phyloP scores from a whole-genome alignment of 2,888 invertebrate genomes.

The Diachrysia chrysitis region DNA sequence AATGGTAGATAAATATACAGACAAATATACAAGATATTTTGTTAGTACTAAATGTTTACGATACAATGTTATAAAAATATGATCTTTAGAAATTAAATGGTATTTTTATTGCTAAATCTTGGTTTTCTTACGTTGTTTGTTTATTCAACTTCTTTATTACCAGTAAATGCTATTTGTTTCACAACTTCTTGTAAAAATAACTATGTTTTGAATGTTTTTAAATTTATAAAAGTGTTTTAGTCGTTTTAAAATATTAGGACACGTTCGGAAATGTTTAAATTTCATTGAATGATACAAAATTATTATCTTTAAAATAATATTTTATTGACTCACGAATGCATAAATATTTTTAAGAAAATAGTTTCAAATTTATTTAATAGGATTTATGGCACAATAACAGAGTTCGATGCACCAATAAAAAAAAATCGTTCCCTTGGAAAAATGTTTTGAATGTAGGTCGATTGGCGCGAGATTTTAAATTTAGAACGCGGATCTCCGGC shows the following conservation, averaged over 20 bases:
- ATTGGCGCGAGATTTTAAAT: slow-evolving; percentile 68
- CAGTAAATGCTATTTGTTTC: slow-evolving; percentile 12
- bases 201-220: neutral
- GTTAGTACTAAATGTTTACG: neutral
- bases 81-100: neutral
- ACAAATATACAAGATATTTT: neutral
- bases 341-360: neutral
- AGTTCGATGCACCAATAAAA: slow-evolving; percentile 47
- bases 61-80: neutral
- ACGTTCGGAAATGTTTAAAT: neutral
- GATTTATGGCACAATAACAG: slow-evolving; percentile 26
- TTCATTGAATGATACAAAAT: neutral
- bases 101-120: neutral
- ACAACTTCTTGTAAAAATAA: neutral
- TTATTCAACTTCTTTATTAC: slow-evolving; percentile 11
- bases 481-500: slow-evolving; percentile 64
- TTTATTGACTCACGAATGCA: neutral
- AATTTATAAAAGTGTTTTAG: too few species aligned
- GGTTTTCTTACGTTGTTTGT: slow-evolving; percentile 5
- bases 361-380: slow-evolving; percentile 10
- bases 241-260: neutral
- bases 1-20: neutral
- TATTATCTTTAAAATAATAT: neutral
- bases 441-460: slow-evolving; percentile 66
- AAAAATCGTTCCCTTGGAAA: slow-evolving; percentile 51